Evolutionary conservation across 53 echinoderm and acorn worm species (phyloP).

Genomic region (Stichopus horrens): DNA sequence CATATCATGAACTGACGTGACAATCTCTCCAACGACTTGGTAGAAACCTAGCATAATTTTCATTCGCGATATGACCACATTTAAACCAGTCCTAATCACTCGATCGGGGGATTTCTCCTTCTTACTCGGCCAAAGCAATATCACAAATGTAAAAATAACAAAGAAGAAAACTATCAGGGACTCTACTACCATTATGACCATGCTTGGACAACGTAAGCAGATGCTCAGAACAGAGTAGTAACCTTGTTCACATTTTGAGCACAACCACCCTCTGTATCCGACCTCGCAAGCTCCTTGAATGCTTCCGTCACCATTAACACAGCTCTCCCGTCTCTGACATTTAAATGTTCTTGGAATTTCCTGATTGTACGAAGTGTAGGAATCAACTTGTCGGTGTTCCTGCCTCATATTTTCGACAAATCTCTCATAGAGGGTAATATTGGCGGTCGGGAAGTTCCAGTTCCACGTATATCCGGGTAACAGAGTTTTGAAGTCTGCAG

Average conservation of each 20-base stretch:
- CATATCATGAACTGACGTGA: slow-evolving; percentile 10
- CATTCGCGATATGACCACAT: slow-evolving; percentile 9
- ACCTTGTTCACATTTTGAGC: not conserved
- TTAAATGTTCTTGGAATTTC: not conserved
- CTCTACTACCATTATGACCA: not conserved
- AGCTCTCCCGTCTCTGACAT: not conserved
- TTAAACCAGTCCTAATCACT: not conserved
- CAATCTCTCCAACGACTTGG: slow-evolving; percentile 24
- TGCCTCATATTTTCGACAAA: not conserved
- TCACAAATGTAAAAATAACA: not conserved
- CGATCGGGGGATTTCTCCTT: not conserved
- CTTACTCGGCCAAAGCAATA: not conserved
- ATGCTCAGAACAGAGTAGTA: slow-evolving; percentile 7
- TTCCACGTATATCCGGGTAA: slow-evolving; percentile 16
- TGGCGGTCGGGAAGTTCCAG: slow-evolving; percentile 10
- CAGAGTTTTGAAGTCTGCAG: not conserved
- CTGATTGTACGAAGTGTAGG: not conserved
- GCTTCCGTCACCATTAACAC: not conserved
- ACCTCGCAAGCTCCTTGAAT: not conserved
- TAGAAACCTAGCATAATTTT: slow-evolving; percentile 26
- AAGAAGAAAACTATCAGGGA: not conserved
- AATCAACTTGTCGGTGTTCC: not conserved
- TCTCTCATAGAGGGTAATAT: slow-evolving; percentile 1
- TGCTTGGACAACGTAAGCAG: not conserved
- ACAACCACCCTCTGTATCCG: slow-evolving; percentile 32